Evolutionary conservation across 2,113 vertebrate genomes (phyloP).

Genomic region (Merops nubicus): DNA sequence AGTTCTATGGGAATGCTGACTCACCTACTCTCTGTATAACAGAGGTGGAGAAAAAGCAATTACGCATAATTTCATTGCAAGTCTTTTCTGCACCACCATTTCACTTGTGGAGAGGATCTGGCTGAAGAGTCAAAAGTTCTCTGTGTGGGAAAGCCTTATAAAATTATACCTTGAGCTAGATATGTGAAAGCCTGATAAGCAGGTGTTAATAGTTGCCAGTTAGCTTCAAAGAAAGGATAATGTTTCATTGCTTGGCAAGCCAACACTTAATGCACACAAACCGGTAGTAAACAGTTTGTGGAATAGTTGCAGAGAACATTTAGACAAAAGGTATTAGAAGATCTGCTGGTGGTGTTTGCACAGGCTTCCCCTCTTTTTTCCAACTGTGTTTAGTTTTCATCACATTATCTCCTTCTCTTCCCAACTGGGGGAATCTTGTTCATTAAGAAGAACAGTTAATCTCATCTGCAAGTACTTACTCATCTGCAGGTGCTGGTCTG

Average conservation of each 20-base stretch:
- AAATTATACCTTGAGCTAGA: conserved; percentile 19
- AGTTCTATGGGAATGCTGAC: conserved; percentile 30
- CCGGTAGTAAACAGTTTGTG: not conserved
- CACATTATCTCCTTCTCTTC: not conserved
- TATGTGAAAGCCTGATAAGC: not conserved
- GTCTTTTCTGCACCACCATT: not conserved
- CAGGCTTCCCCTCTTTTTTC: not conserved
- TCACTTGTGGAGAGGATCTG: not conserved
- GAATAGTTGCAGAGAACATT: not conserved
- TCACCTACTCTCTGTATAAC: not conserved
- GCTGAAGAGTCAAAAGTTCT: not conserved
- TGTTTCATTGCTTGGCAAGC: not conserved
- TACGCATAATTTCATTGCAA: not conserved
- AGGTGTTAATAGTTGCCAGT: not conserved
- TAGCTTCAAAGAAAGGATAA: not conserved
- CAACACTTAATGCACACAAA: not conserved
- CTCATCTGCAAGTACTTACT: not conserved
- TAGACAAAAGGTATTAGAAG: not conserved
- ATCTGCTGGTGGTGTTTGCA: not conserved
- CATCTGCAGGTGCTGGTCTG: accelerated
- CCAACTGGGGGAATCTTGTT: accelerated
- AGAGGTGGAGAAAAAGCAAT: not conserved
- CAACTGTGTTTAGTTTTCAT: accelerated
- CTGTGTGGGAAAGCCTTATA: not conserved
- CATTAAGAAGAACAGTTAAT: not conserved